Conservation (phyloP, 1,140 invertebrate genomes). For the Drosophila varians region DNA sequence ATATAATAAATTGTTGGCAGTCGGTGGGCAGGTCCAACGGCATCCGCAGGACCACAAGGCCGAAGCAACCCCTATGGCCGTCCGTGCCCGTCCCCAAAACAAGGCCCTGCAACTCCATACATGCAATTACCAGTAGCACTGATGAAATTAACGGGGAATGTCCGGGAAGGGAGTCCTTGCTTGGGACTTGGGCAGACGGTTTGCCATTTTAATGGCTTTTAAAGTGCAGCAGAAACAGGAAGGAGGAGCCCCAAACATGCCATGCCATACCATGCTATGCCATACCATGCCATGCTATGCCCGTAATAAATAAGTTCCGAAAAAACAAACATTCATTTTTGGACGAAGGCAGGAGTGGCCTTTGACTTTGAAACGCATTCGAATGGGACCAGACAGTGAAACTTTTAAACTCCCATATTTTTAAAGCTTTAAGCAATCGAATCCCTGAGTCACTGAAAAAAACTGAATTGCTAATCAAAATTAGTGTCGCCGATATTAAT, state of each 20-base stretch:
- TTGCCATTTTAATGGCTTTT: slow-evolving; percentile 78
- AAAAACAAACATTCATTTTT: not conserved
- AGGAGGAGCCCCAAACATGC: not conserved
- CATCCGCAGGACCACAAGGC: slow-evolving; percentile 41
- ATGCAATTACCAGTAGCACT: slow-evolving; percentile 78
- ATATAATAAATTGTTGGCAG: slow-evolving; percentile 82
- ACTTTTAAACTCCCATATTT: not conserved
- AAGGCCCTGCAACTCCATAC: slow-evolving; percentile 56
- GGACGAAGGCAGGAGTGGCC: not conserved
- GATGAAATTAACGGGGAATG: slow-evolving; percentile 74
- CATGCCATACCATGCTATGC: no score
- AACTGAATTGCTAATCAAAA: slow-evolving; percentile 17
- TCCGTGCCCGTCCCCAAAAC: slow-evolving; percentile 40
- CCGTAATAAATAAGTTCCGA: slow-evolving; percentile 44
- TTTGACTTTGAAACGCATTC: slow-evolving; percentile 6
- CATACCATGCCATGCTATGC: no score
- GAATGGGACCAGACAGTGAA: not conserved
- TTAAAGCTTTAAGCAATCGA: not conserved
- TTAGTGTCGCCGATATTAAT: slow-evolving; percentile 39
- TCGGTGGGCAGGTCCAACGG: slow-evolving; percentile 65
- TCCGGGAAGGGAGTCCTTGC: slow-evolving; percentile 7
- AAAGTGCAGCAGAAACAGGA: slow-evolving; percentile 55
- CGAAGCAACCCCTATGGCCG: not conserved
- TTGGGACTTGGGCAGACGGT: slow-evolving; percentile 33
- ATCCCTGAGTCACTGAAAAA: slow-evolving; percentile 11